Percentiles rank a stretch among this genome's conserved stretches.
phyloP scores from a whole-genome alignment of 2,113 vertebrate species.

The Parotia lawesii region DNA sequence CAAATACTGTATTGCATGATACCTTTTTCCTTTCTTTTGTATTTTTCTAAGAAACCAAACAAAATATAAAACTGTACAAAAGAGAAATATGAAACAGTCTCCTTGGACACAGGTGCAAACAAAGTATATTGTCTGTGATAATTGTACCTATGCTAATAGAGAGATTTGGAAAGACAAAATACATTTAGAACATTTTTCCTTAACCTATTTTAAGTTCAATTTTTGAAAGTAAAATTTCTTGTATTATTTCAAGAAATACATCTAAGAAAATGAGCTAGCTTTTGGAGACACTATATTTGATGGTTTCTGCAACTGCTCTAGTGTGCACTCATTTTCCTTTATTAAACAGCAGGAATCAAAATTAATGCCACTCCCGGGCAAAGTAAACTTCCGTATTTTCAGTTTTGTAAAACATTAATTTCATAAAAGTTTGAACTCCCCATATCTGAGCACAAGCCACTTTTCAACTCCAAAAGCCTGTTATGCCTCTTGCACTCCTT shows the following conservation, averaged over 20 bases:
- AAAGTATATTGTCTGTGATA: background rate
- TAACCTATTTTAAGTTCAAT: background rate
- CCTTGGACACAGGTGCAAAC: background rate
- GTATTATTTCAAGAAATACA: background rate
- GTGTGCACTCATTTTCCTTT: background rate
- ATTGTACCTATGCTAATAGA: background rate
- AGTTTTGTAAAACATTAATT: conserved; percentile 1
- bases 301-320: background rate
- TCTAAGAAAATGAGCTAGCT: background rate
- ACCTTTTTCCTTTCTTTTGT: too few relatives aligned
- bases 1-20: background rate
- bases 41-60: background rate
- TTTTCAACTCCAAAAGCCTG: background rate
- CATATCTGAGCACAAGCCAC: background rate
- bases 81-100: background rate
- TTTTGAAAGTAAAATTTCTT: background rate
- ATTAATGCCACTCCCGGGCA: background rate
- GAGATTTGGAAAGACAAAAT: background rate
- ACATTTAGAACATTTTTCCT: background rate
- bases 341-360: background rate
- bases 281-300: background rate
- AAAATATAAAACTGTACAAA: background rate
- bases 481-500: background rate
- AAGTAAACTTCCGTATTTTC: conserved; percentile 2
- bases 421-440: background rate